These are phyloP conservation scores for Heterodera schachtii DNA, from an alignment of 1,140 invertebrate genomes.

Conservation along the genomic window DNA sequence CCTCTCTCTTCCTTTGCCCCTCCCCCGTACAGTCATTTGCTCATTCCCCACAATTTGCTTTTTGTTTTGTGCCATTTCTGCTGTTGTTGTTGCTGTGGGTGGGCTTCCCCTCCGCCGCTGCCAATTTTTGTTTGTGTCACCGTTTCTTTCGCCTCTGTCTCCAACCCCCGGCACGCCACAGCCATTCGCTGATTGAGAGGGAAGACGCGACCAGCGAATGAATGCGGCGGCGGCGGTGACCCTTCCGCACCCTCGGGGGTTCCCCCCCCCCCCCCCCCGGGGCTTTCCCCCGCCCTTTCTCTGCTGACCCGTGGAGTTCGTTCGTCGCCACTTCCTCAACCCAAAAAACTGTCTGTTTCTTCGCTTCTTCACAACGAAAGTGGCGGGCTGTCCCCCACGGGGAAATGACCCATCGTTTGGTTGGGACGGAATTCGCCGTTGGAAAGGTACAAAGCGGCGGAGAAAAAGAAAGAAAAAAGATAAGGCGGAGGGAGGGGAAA, in stretches of 20 bases:
- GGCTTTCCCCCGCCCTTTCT: not conserved
- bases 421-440: not conserved
- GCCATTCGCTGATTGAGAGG: not conserved
- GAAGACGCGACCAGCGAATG: not conserved
- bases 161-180: not conserved
- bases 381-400: not conserved
- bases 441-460: not conserved
- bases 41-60: not conserved
- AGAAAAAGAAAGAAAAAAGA: no score
- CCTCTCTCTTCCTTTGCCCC: not conserved
- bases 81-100: not conserved
- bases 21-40: conserved; percentile 7
- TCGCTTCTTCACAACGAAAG: not conserved
- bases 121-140: not conserved
- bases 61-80: not conserved
- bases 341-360: not conserved
- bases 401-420: not conserved
- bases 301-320: not conserved
- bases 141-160: not conserved
- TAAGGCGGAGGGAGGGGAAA: no score
- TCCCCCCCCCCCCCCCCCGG: no score
- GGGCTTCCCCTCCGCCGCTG: not conserved
- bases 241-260: no score
- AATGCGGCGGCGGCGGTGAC: not conserved
- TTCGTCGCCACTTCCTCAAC: not conserved